Evolutionary conservation across 2,888 invertebrate species (phyloP).

Genomic region (Clanis bilineata): DNA sequence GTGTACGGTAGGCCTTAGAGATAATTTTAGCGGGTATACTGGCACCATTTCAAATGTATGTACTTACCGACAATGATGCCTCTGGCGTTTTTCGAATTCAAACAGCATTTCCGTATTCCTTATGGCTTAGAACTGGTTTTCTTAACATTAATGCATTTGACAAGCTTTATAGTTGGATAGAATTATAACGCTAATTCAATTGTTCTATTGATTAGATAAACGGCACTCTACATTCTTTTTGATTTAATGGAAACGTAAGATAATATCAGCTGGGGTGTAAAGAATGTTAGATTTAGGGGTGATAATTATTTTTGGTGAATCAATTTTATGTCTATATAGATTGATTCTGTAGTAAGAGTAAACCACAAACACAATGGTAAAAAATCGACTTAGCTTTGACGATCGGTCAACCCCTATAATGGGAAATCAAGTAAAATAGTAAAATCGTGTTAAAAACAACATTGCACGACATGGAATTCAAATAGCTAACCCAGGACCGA

Average conservation of each 20-base stretch:
- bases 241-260: slow-evolving; percentile 1
- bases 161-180: not conserved
- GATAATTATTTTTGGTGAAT: not conserved
- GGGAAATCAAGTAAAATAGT: too few relatives aligned
- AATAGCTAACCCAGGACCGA: too few relatives aligned
- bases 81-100: not conserved
- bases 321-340: too few relatives aligned
- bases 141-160: not conserved
- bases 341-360: too few relatives aligned
- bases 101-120: not conserved
- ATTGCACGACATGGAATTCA: too few relatives aligned
- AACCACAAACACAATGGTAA: too few relatives aligned
- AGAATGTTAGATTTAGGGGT: not conserved
- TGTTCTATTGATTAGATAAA: not conserved
- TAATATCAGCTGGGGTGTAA: not conserved
- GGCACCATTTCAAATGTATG: not conserved
- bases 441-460: too few relatives aligned
- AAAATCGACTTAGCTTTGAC: too few relatives aligned
- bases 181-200: not conserved
- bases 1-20: too few relatives aligned
- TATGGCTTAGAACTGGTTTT: not conserved
- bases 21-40: not conserved
- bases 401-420: too few relatives aligned
- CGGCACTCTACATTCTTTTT: not conserved
- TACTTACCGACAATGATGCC: not conserved